Evolutionary conservation across 1,140 invertebrate species (phyloP), one percentile per base, ranked within the genome.

Genomic region (Orchesella cincta): DNA sequence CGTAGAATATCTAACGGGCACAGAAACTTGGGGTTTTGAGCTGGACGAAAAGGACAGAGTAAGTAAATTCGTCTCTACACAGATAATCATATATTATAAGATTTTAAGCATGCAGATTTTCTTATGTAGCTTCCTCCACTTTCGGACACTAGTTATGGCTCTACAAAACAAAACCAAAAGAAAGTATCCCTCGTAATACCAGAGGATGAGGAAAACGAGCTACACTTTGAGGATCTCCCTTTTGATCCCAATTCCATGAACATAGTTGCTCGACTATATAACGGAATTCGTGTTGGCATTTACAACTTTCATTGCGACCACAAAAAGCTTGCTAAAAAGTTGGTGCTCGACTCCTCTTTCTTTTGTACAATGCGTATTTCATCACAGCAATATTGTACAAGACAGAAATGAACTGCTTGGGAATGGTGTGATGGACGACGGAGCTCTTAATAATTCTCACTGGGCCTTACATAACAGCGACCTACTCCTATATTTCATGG

Each of bases 381-480:
- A 74, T 78, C 18, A 76, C 67, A 29, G 83, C 82, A 0, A 78
- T 85, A 46, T n/a, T 73, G 23, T 78, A 81, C 51, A 73, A 70
- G 52, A 34, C 0, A 46, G 35, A 23, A 74, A 80, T 51, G 70
- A 78, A 20, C 57, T 77, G 18, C 80, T 0, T 86, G 80, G 77
- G 81, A 85, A 75, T 92, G 89, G 80, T 93, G 92, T 81, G 79
- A 89, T 73, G 93, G 93, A 0, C 91, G 92, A 81, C n/a, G n/a
- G 92, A 92, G 62, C 89, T 93, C 83, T 85, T 95, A 0, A 84
- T 93, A 12, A 87, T 94, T 16, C 81, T 94, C 0, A 85, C 91
- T 0, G 82, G 84, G 28, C n/a, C 86, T 93, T 34, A 84, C 88
- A 28, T 92, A 93, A n/a, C n/a, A n/a, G n/a, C 80, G 85, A 89